Percentiles rank a stretch among this genome's conserved stretches.
These are phyloP conservation scores for Acanthis flammea DNA, from an alignment of 2,797 vertebrate genomes.

Conservation along the genomic window DNA sequence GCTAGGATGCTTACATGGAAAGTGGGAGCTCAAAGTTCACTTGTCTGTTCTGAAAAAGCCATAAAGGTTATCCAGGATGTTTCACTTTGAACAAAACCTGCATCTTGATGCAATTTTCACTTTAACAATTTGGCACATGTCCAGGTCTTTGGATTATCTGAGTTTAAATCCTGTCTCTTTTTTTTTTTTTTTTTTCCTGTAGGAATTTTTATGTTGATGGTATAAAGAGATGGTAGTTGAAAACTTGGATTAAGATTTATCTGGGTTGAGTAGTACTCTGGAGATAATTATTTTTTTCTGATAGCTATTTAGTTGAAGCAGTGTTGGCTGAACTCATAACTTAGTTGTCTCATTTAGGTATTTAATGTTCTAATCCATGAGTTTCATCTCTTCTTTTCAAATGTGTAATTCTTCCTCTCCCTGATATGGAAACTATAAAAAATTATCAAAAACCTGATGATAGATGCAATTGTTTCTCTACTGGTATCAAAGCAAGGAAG, in stretches of 20 bases:
- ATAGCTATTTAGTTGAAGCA: not conserved
- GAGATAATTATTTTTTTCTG: conserved; percentile 2
- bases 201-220: not conserved
- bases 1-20: not conserved
- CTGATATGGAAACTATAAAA: not conserved
- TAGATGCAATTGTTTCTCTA: not conserved
- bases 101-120: not conserved
- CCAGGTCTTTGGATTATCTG: not conserved
- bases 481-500: not conserved
- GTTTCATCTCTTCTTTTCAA: not conserved
- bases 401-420: not conserved
- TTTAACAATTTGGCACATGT: not conserved
- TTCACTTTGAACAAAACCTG: not conserved
- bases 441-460: not conserved
- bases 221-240: not conserved
- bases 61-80: not conserved
- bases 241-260: not conserved
- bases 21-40: not conserved
- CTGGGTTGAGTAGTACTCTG: not conserved
- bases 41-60: not conserved
- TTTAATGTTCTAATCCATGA: not conserved
- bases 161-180: not conserved
- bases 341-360: not conserved
- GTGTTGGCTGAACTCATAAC: not conserved
- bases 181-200: not conserved